Percentiles rank a stretch among this genome's conserved stretches.
phyloP scores from a whole-genome alignment of 53 echinoderm and acorn worm genomes.

The Zoroaster sp. region DNA sequence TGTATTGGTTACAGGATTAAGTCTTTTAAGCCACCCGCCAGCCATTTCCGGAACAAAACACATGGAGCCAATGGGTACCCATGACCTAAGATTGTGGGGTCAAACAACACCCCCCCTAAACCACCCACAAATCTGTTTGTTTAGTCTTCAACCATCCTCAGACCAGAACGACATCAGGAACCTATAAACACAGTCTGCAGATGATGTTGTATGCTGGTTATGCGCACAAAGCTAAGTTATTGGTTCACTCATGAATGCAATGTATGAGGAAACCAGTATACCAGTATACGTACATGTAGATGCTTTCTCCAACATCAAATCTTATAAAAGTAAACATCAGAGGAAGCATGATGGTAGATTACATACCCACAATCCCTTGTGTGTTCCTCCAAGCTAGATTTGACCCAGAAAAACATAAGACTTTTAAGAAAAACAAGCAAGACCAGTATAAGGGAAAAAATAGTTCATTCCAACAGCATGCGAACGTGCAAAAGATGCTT shows the following conservation, averaged over 20 bases:
- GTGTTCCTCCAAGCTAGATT: constrained; percentile 35
- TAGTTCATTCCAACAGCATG: constrained; percentile 13
- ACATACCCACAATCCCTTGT: constrained; percentile 34
- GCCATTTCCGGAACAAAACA: constrained; percentile 58
- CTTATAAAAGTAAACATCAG: constrained; percentile 46
- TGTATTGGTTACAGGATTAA: constrained; percentile 60
- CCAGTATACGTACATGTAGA: neutral
- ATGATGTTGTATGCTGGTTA: neutral
- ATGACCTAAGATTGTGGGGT: constrained; percentile 35
- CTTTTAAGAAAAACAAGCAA: constrained; percentile 34
- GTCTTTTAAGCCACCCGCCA: constrained; percentile 36
- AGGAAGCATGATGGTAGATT: constrained; percentile 17
- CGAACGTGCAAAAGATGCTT: neutral
- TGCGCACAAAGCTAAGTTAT: neutral
- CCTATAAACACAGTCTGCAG: constrained; percentile 6
- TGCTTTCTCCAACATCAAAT: neutral
- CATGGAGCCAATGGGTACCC: constrained; percentile 21
- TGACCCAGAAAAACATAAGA: constrained; percentile 60
- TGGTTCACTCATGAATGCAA: constrained; percentile 21
- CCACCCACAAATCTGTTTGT: constrained; percentile 58
- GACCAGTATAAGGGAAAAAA: neutral
- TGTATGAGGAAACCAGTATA: too few species aligned
- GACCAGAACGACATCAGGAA: constrained; percentile 6
- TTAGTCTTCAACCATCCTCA: constrained; percentile 9
- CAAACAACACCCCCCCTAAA: constrained; percentile 23